Base-by-base conservation (phyloP, 35 echinoderm and acorn worm genomes). In the Apostichopus parvimensis region DNA sequence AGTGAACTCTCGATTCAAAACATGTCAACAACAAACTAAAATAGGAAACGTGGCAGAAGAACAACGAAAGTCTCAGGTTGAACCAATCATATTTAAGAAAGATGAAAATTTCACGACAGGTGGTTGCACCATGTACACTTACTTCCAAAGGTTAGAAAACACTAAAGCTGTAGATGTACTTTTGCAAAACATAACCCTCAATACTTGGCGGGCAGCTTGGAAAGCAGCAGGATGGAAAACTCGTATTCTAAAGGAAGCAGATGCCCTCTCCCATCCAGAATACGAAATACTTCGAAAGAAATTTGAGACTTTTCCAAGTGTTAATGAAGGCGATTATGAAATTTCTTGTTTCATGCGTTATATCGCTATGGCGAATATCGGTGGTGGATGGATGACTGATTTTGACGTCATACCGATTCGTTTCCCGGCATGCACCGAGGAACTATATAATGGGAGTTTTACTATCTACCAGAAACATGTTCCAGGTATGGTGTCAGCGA, bases 381-480 rank as follows among this genome's bases (percentile, higher is more conserved):
- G 78, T 18, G 52, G 83, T 23, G 82, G 82, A 0, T 85, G 82
- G 82, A 85, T 85, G 82, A 56, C 56, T 14, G 83, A 87, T 25
- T 87, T 56, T 26, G 83, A 87, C 55, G 83, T 59, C 45, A 6
- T 87, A 59, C 83, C 83, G 56, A 56, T 61, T 15, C 61, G 61
- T 24, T 62, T 87, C 20, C 83, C 83, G 56, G 18, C 56, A 68
- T 87, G 83, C 56, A 62, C 24, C 5, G 55, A 57, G 57, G 45
- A 52, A 25, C 25, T 87, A 18, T 12, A 87, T 18, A 1, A 68
- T 56, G 83, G 83, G 6, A 59, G 20, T 24, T 87, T 59, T 26
- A 87, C 83, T 18, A 26, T 59, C 17, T 87, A 87, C 57, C 55
- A 87, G 1, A 60, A 12, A 0, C 6, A 17, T 21, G 7, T 87